Conservation (phyloP, 2,888 invertebrate genomes). For the Tachina grossa region DNA sequence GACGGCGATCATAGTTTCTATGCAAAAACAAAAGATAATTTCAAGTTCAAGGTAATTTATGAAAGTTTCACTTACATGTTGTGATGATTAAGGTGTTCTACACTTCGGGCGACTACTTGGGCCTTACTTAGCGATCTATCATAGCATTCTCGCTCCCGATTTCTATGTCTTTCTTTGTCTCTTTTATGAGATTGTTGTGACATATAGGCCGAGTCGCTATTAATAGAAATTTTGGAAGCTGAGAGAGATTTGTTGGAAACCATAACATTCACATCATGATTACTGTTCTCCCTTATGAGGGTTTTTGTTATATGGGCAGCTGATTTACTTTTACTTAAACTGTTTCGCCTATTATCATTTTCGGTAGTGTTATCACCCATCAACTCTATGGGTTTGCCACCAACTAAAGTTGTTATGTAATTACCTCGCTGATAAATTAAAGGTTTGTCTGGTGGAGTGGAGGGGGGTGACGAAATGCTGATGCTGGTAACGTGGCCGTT, state of each 20-base stretch:
- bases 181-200: constrained; percentile 75
- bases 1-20: constrained; percentile 77
- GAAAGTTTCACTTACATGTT: constrained; percentile 77
- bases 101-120: constrained; percentile 80
- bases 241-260: constrained; percentile 79
- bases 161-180: constrained; percentile 78
- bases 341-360: constrained; percentile 48
- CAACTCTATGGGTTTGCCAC: constrained; percentile 82
- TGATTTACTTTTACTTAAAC: constrained; percentile 72
- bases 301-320: constrained; percentile 81
- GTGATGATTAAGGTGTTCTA: constrained; percentile 81
- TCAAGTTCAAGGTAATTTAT: not conserved
- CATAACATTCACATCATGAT: constrained; percentile 76
- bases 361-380: constrained; percentile 75
- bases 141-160: constrained; percentile 76
- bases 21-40: not conserved
- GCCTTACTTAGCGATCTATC: constrained; percentile 74
- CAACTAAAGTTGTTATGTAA: constrained; percentile 89
- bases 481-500: constrained; percentile 87
- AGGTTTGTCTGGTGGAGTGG: constrained; percentile 84
- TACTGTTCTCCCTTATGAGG: constrained; percentile 81
- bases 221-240: constrained; percentile 82
- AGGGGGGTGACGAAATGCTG: constrained; percentile 86
- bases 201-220: constrained; percentile 79
- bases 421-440: constrained; percentile 91